Percentiles rank a stretch among this genome's conserved stretches.
Conservation (phyloP, 2,113 vertebrate genomes). For the Eudorcas thomsonii region DNA sequence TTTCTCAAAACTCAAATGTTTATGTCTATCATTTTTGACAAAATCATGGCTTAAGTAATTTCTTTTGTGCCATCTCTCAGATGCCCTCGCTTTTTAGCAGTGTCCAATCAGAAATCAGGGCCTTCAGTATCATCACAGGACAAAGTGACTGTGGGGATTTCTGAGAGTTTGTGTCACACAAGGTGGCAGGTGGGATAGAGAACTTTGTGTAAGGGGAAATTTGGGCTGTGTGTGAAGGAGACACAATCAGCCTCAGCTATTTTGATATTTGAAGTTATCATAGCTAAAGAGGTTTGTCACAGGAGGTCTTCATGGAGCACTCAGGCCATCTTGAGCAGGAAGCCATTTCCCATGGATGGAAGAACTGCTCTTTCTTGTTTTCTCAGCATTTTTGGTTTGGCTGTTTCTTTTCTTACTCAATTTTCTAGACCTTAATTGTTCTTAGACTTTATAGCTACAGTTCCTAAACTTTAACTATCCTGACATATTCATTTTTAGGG, state of each 20-base stretch:
- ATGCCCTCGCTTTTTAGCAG: not conserved
- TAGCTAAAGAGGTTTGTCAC: not conserved
- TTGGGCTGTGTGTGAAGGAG: not conserved
- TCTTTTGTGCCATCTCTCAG: not conserved
- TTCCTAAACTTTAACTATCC: slow-evolving; percentile 76
- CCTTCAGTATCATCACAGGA: not conserved
- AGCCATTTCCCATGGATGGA: not conserved
- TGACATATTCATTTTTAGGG: slow-evolving; percentile 77
- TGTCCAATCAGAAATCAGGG: not conserved
- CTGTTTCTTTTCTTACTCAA: slow-evolving; percentile 61
- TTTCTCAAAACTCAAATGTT: not conserved
- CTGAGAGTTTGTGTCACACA: not conserved
- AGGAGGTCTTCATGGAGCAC: not conserved
- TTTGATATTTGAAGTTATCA: not conserved
- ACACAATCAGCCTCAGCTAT: not conserved
- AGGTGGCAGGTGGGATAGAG: not conserved
- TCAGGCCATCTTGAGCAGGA: not conserved
- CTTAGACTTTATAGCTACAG: slow-evolving; percentile 67
- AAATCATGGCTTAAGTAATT: not conserved
- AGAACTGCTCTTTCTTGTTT: not conserved
- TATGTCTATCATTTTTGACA: not conserved
- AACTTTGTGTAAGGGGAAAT: not conserved
- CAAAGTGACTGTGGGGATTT: not conserved
- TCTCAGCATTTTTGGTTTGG: not conserved
- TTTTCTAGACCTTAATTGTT: slow-evolving; percentile 2